Evolutionary conservation across 2,113 vertebrate genomes (phyloP), one percentile per base, ranked within the genome.

Genomic region (Polypterus senegalus): DNA sequence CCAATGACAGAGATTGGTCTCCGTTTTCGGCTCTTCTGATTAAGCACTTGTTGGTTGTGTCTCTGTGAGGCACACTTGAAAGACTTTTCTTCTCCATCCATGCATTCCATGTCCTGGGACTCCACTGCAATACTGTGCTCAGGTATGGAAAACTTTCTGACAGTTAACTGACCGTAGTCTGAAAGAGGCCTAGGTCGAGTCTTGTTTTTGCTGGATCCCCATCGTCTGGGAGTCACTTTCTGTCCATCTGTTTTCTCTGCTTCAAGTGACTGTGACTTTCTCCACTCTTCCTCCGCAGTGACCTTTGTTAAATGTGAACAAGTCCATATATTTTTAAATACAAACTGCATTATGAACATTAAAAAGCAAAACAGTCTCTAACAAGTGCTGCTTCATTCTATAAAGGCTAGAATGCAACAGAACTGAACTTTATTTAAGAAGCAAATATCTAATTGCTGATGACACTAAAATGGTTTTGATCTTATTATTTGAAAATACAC

Each of bases 1-100:
- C 90, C 96, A 54, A 92, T 93, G 63, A 95, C 82, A 0, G 96
- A 97, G 67, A 92, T 74, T 9, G 92, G 96, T 64, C 92, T 80
- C 64, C 81, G 86, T 77, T 81, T 91, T 56, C 60, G 59, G 61
- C 62, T 49, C 58, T 69, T 77, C 63, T 74, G 49, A 59, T 71
- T 61, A 58, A 0, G 6, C 1, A 0, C 70, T 62, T 27, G 27
- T 27, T 27, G 27, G 27, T 27, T 27, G 27, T 27, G 27, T 27
- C 27, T 27, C 27, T 27, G 27, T 27, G 27, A 27, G 27, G 46
- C 46, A 54, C 6, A 62, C 44, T 62, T 54, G 44, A 27, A 11
- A 27, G 52, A 11, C 10, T 62, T 45, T 48, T 51, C 49, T 9
- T 51, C 49, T 51, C 49, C 49, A 6, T 51, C 49, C 9, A 2